Conservation (phyloP, 1,140 invertebrate genomes). For the Conopomorpha cramerella region DNA sequence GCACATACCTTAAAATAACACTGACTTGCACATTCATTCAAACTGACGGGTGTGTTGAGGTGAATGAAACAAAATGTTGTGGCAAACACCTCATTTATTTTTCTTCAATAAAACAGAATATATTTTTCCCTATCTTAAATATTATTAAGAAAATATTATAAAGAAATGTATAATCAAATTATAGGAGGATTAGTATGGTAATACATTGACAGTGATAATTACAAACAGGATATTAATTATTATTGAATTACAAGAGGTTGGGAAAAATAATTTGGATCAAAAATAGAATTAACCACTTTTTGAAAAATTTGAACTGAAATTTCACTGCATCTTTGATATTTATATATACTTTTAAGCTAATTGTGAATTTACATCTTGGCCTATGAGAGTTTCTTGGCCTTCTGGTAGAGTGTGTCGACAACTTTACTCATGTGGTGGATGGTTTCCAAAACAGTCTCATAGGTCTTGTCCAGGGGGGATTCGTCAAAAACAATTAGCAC, state of each 20-base stretch:
- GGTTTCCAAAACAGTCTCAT: constrained; percentile 94
- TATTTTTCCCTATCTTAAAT: constrained; percentile 54
- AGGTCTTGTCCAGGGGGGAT: constrained; percentile 93
- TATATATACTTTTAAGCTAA: constrained; percentile 39
- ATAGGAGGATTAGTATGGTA: constrained; percentile 29
- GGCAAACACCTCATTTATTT: constrained; percentile 45
- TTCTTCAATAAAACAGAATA: constrained; percentile 56
- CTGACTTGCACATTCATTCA: too few relatives aligned
- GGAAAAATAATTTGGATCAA: constrained; percentile 17
- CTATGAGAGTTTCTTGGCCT: constrained; percentile 97
- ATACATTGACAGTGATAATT: too few relatives aligned
- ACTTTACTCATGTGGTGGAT: constrained; percentile 99
- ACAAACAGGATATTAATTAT: background rate
- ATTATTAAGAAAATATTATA: constrained; percentile 21
- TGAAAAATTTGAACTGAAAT: constrained; percentile 40
- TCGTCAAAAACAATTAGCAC: constrained; percentile 98
- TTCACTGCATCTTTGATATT: constrained; percentile 45
- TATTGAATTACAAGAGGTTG: constrained; percentile 10
- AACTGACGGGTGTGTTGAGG: too few relatives aligned
- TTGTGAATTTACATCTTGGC: constrained; percentile 38
- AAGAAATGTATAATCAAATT: constrained; percentile 29
- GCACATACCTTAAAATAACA: too few relatives aligned
- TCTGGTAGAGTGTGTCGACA: constrained; percentile 96
- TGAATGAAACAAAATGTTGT: constrained; percentile 25
- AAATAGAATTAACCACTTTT: constrained; percentile 45